These are phyloP conservation scores for Tarsius wallacei DNA, from an alignment of 2,797 vertebrate species.

Conservation along the genomic window DNA sequence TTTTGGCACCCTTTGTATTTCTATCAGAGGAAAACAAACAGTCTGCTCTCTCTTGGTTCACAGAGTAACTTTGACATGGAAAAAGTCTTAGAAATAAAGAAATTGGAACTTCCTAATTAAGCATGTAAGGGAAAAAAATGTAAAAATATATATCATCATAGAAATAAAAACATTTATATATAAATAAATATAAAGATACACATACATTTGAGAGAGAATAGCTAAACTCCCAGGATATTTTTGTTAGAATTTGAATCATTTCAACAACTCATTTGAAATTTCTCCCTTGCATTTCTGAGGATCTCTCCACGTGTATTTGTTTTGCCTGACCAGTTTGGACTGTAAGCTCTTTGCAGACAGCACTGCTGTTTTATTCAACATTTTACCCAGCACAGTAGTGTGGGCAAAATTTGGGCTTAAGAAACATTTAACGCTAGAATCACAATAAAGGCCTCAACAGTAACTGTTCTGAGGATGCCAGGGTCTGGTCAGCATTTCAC, in stretches of 20 bases:
- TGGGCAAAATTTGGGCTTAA: neutral
- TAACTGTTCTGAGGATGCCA: constrained; percentile 28
- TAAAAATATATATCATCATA: neutral
- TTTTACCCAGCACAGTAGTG: neutral
- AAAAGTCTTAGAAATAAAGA: constrained; percentile 5
- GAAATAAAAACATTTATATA: neutral
- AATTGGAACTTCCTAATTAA: neutral
- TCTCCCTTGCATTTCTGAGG: neutral
- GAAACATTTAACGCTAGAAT: neutral
- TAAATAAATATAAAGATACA: neutral
- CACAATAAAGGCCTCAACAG: constrained; percentile 50
- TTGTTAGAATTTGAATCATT: neutral
- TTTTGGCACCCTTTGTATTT: no score
- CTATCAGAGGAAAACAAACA: neutral
- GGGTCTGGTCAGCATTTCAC: constrained; percentile 65
- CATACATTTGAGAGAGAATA: neutral
- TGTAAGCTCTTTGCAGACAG: neutral
- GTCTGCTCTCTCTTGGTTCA: neutral
- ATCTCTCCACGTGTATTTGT: neutral
- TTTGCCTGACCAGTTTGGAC: neutral
- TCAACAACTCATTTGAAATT: neutral
- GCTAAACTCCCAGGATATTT: neutral
- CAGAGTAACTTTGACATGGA: neutral
- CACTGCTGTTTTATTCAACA: neutral
- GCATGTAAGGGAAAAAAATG: neutral